Base-by-base conservation (phyloP, 1,140 invertebrate species). In the Aplysia californica region DNA sequence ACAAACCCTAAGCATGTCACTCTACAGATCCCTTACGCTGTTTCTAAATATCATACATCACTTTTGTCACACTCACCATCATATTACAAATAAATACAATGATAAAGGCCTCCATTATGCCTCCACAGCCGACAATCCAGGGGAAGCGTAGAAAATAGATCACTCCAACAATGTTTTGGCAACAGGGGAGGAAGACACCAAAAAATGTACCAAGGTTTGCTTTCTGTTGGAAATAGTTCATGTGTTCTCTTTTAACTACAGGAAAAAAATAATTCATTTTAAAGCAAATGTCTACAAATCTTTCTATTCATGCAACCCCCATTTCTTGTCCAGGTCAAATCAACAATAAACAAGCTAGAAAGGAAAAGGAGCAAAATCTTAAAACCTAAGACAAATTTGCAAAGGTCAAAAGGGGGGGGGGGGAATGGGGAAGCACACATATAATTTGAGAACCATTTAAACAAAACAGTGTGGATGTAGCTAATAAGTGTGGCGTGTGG, bases 111-210 rank as follows among this genome's bases (percentile, higher is more conserved):
- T 96, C 94, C 78, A 98, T 89, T 70, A 95, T 95, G 66, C 98
- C 98, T 74, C 98, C 97, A n/a, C 96, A 98, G 44, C 98, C 98
- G 50, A 99, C 96, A 68, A 99, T 96, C 98, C 98, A 99, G 35
- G 97, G 96, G 84, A 99, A 91, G 87, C 98, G 96, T 91, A 99
- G 99, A 92, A 99, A 99, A 64, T 99, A 94, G 87, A 99, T 98
- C 58, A 99, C 97, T 79, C 98, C 98, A 61, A 90, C 86, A 88
- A 99, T 99, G 90, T 99, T 99, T 89, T 99, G 98, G 86, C 99
- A 97, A 89, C 97, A 99, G 35, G 98, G 98, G 56, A 99, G 92
- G 90, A 95, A 99, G 41, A 99, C 98, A 72, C 98, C 98, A 86
- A 99, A 95, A 82, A 99, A 92, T 10, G 97, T 99, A 79, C 98